Percentiles rank a stretch among this genome's conserved stretches.
These are phyloP conservation scores for Gavia stellata DNA, from an alignment of 2,113 vertebrate genomes.

Conservation along the genomic window DNA sequence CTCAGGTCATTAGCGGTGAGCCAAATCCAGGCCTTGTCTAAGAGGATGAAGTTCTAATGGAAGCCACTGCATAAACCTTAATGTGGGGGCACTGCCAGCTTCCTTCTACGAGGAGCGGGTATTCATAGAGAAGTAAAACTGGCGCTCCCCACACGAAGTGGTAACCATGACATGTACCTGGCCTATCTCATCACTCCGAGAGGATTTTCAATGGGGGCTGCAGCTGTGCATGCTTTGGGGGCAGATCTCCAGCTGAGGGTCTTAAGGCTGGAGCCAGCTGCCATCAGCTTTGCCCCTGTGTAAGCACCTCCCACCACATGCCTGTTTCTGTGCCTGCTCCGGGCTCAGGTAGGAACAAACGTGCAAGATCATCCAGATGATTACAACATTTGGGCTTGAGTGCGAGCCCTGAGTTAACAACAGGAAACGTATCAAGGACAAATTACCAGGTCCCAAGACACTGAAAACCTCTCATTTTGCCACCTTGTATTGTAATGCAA, in stretches of 20 bases:
- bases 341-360: background rate
- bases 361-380: background rate
- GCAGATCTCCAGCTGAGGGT: background rate
- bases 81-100: background rate
- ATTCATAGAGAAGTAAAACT: background rate
- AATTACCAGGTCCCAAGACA: slow-evolving; percentile 1
- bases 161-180: background rate
- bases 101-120: rapidly evolving
- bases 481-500: background rate
- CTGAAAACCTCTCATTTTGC: slow-evolving; percentile 26
- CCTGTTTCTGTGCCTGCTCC: background rate
- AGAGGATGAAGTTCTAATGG: slow-evolving; percentile 38
- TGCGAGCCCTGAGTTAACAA: background rate
- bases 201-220: background rate
- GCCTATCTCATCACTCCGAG: background rate
- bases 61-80: background rate
- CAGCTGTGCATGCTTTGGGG: background rate
- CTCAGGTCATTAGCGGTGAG: background rate
- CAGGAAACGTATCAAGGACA: background rate
- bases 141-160: background rate
- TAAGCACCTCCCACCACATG: background rate
- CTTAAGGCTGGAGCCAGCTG: background rate
- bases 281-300: rapidly evolving
- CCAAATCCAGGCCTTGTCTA: slow-evolving; percentile 13
- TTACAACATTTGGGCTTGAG: background rate